Conservation (phyloP, 2,888 invertebrate genomes). For the Galerucella pusilla region DNA sequence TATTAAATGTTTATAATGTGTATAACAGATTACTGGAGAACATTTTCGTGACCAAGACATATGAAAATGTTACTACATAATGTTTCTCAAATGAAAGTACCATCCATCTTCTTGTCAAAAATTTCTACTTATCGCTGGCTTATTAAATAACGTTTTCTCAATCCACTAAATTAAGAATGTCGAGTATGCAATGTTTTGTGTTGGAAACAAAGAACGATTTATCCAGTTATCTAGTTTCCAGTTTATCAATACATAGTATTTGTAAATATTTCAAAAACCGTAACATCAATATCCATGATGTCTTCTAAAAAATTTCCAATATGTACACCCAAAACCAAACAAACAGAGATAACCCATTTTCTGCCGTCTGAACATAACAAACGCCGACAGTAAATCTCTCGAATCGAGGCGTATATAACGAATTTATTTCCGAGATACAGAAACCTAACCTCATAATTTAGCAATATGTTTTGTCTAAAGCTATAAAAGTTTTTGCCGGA, state of each 20-base stretch:
- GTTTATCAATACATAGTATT: background rate
- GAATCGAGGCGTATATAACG: slow-evolving; percentile 27
- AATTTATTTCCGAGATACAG: slow-evolving; percentile 39
- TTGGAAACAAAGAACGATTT: no score
- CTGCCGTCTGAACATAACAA: slow-evolving; percentile 36
- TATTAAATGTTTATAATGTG: no score
- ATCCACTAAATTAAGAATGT: no score
- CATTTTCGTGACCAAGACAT: no score
- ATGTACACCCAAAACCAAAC: slow-evolving; percentile 26
- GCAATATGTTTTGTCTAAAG: slow-evolving; percentile 40
- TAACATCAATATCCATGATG: slow-evolving; percentile 33
- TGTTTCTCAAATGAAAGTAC: no score
- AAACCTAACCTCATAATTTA: slow-evolving; percentile 38
- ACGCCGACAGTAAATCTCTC: slow-evolving; percentile 31
- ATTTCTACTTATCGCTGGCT: no score
- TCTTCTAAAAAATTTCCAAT: slow-evolving; percentile 30
- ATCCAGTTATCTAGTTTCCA: no score
- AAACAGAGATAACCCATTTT: slow-evolving; percentile 36
- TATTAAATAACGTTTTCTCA: no score
- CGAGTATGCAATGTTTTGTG: no score
- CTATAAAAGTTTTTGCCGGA: slow-evolving; percentile 42
- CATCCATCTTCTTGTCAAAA: no score
- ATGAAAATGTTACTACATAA: no score
- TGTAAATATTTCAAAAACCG: slow-evolving; percentile 22
- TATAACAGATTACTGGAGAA: no score